Conservation (phyloP, 2,113 vertebrate genomes). For the Aspiorhynchus laticeps region DNA sequence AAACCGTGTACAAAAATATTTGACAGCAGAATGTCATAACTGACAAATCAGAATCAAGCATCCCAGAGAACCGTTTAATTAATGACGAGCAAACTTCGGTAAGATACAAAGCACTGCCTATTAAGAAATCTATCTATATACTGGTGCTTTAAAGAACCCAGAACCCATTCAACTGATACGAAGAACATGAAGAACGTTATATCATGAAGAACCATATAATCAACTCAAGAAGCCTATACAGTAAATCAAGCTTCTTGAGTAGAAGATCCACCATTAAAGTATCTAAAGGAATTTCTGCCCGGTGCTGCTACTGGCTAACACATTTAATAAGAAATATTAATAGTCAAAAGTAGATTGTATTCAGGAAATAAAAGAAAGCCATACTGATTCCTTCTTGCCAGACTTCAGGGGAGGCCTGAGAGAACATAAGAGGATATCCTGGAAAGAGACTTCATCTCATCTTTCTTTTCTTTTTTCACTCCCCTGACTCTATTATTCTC, state of each 20-base stretch:
- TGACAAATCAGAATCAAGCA: background rate
- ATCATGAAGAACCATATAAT: too few relatives aligned
- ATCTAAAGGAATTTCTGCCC: background rate
- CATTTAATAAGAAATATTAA: background rate
- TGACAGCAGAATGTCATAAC: background rate
- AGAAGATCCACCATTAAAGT: background rate
- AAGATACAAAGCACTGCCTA: background rate
- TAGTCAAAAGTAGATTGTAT: background rate
- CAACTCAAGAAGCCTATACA: background rate
- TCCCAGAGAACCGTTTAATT: background rate
- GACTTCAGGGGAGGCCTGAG: background rate
- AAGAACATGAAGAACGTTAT: background rate
- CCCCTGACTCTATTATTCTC: background rate
- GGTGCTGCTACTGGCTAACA: background rate
- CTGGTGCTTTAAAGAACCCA: background rate
- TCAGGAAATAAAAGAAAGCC: background rate
- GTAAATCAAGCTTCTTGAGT: background rate
- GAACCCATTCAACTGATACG: background rate
- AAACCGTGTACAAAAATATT: background rate
- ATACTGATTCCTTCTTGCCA: background rate
- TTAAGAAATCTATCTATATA: background rate
- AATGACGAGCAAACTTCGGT: background rate
- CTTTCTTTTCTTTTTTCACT: background rate
- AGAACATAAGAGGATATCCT: conserved; percentile 11
- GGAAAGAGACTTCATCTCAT: conserved; percentile 5